These are phyloP conservation scores for Chrysopilus asiliformis DNA, from an alignment of 2,888 invertebrate genomes.

Conservation along the genomic window DNA sequence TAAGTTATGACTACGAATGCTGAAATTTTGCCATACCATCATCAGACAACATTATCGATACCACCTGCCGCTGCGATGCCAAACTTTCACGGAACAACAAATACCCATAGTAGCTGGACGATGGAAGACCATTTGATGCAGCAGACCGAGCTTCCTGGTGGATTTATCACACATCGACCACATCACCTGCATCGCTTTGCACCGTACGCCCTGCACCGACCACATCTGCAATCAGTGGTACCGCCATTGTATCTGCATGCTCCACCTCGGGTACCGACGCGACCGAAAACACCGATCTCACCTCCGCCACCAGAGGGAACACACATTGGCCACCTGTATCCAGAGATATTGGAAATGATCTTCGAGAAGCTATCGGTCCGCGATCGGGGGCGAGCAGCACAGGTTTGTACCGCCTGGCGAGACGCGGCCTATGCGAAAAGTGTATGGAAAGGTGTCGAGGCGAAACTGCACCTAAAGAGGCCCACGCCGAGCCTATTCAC, in stretches of 20 bases:
- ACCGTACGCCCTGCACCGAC: constrained; percentile 54
- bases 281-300: constrained; percentile 23
- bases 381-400: constrained; percentile 81
- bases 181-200: constrained; percentile 38
- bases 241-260: constrained; percentile 17
- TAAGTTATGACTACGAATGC: constrained; percentile 29
- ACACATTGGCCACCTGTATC: constrained; percentile 79
- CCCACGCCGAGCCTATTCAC: constrained; percentile 75
- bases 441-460: constrained; percentile 90
- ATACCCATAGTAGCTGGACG: constrained; percentile 18
- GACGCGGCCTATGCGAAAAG: constrained; percentile 86
- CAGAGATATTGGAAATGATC: constrained; percentile 83
- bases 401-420: constrained; percentile 79
- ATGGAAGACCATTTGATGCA: constrained; percentile 20
- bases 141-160: constrained; percentile 35
- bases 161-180: constrained; percentile 24
- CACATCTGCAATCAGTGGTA: constrained; percentile 36
- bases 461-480: constrained; percentile 72
- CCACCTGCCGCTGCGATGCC: constrained; percentile 29
- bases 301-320: constrained; percentile 44
- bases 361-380: constrained; percentile 78
- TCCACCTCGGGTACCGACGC: constrained; percentile 21
- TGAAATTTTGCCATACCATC: constrained; percentile 30
- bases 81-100: constrained; percentile 27
- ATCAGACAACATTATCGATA: constrained; percentile 31